Conservation (phyloP, 2,797 vertebrate genomes). For the Lepilemur ruficaudatus region DNA sequence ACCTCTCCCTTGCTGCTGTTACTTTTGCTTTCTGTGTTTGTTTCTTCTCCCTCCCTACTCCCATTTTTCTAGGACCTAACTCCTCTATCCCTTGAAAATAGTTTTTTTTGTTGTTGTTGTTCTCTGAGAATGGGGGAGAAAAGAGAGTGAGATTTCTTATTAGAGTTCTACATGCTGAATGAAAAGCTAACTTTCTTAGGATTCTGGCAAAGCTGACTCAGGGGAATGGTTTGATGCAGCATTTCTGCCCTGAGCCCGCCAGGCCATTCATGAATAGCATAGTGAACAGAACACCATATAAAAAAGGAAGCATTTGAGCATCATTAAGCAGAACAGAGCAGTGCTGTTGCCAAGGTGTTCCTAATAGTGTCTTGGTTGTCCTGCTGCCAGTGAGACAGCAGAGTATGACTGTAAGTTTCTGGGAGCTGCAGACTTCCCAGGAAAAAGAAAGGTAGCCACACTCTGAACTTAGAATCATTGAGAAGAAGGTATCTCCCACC, state of each 20-base stretch:
- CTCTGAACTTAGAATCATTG: neutral
- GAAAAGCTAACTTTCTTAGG: constrained; percentile 39
- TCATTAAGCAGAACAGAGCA: constrained; percentile 31
- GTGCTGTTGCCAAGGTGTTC: constrained; percentile 53
- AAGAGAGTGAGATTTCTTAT: constrained; percentile 30
- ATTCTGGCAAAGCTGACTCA: constrained; percentile 48
- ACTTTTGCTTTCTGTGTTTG: constrained; percentile 65
- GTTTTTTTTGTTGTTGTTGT: neutral
- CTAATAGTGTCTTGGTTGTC: constrained; percentile 52
- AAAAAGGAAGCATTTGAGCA: constrained; percentile 47
- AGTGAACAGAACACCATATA: constrained; percentile 15
- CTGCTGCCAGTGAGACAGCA: constrained; percentile 30
- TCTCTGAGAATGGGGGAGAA: constrained; percentile 31
- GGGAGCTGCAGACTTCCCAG: constrained; percentile 57
- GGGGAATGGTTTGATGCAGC: constrained; percentile 27
- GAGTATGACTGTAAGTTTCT: constrained; percentile 9
- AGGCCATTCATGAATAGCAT: neutral
- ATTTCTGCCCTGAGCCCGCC: constrained; percentile 55
- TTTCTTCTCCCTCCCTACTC: constrained; percentile 27
- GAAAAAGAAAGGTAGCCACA: constrained; percentile 37
- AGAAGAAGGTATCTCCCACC: constrained; percentile 28
- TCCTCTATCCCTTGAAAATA: constrained; percentile 42
- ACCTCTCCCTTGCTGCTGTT: constrained; percentile 38
- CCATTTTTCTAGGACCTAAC: constrained; percentile 30
- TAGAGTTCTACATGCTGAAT: constrained; percentile 39